Percentiles rank a stretch among this genome's conserved stretches.
These are phyloP conservation scores for Polydrusus cervinus DNA, from an alignment of 2,888 invertebrate species.

Conservation along the genomic window DNA sequence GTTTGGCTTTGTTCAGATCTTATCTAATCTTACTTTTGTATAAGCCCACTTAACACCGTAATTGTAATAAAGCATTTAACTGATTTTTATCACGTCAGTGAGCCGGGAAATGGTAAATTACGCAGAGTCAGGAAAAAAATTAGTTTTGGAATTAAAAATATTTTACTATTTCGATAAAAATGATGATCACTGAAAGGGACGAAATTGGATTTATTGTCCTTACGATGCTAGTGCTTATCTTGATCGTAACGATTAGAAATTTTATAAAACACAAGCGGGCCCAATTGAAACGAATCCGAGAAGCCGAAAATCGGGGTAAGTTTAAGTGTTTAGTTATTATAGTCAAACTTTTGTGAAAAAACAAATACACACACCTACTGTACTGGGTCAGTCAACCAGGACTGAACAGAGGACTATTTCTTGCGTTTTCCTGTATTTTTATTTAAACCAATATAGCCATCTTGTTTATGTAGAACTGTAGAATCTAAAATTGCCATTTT, in stretches of 20 bases:
- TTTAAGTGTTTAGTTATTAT: neutral
- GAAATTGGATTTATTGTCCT: constrained; percentile 58
- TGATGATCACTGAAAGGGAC: constrained; percentile 52
- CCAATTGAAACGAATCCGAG: constrained; percentile 48
- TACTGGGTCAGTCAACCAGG: too few relatives aligned
- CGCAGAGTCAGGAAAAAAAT: constrained; percentile 4
- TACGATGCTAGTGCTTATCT: constrained; percentile 55
- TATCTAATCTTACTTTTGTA: constrained; percentile 36
- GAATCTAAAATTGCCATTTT: too few relatives aligned
- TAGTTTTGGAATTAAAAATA: neutral
- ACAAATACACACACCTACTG: too few relatives aligned
- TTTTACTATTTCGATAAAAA: constrained; percentile 5
- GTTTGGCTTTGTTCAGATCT: neutral
- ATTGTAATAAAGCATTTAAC: constrained; percentile 4
- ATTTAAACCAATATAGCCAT: too few relatives aligned
- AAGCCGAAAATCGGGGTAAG: constrained; percentile 43
- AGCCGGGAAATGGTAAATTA: constrained; percentile 29
- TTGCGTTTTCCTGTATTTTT: too few relatives aligned
- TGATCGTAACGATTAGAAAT: constrained; percentile 56
- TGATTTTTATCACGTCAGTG: constrained; percentile 18
- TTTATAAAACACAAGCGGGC: constrained; percentile 55
- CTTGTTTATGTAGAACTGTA: too few relatives aligned
- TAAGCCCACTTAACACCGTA: constrained; percentile 27
- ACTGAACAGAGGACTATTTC: too few relatives aligned
- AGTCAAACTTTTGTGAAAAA: too few relatives aligned